Conservation (phyloP, 1,140 invertebrate genomes). For the Asbolus verrucosus region DNA sequence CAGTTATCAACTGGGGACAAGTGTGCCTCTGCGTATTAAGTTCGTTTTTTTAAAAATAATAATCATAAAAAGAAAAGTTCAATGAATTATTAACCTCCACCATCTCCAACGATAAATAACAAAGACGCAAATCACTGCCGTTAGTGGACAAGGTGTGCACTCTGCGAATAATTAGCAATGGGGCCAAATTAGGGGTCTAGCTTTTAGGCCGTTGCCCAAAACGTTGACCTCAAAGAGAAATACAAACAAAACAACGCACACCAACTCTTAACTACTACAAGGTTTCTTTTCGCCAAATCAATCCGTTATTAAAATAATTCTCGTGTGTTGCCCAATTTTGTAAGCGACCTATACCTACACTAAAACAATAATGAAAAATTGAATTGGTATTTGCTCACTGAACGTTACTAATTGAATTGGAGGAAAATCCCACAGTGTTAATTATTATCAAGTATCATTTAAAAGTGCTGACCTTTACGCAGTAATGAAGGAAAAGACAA, state of each 20-base stretch:
- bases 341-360: no score
- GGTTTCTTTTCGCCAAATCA: not conserved
- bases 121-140: conserved; percentile 7
- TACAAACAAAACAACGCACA: conserved; percentile 26
- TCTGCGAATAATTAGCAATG: conserved; percentile 25
- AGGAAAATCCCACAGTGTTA: not conserved
- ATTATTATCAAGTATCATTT: not conserved
- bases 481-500: not conserved
- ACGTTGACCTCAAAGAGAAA: conserved; percentile 16
- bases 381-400: not conserved
- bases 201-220: conserved; percentile 34
- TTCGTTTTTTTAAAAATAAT: no score
- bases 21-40: no score
- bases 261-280: not conserved
- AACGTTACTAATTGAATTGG: not conserved
- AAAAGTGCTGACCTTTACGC: not conserved
- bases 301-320: not conserved
- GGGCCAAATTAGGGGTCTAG: conserved; percentile 20
- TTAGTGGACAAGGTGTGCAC: conserved; percentile 31
- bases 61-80: no score
- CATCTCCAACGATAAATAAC: no score
- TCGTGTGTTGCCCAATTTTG: not conserved
- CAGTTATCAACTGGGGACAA: no score
- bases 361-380: no score
- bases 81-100: no score